Conservation (phyloP, 2,888 invertebrate genomes). For the Drosophila maculinotata region DNA sequence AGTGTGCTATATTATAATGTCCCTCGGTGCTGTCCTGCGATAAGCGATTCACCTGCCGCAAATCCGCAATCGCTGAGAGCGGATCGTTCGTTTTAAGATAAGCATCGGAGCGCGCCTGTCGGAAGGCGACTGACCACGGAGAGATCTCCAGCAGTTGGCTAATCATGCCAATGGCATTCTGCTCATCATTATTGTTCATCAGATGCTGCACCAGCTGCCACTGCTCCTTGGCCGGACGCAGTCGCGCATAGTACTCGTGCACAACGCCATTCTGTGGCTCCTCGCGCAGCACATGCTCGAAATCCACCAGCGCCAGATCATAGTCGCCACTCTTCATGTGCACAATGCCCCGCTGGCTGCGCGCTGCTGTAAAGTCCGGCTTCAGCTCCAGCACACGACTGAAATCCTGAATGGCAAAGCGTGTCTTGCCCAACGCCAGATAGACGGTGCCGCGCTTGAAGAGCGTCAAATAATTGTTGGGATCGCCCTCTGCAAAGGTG, state of each 20-base stretch:
- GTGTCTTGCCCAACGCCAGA: slow-evolving; percentile 97
- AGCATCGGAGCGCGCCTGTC: slow-evolving; percentile 94
- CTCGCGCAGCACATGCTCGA: slow-evolving; percentile 89
- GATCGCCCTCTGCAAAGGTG: slow-evolving; percentile 92
- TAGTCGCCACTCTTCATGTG: slow-evolving; percentile 95
- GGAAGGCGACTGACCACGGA: slow-evolving; percentile 94
- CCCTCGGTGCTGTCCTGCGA: slow-evolving; percentile 96
- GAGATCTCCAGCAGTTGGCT: slow-evolving; percentile 91
- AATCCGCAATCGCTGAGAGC: slow-evolving; percentile 94
- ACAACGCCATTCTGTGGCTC: slow-evolving; percentile 94
- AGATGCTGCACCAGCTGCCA: slow-evolving; percentile 89
- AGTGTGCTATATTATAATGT: slow-evolving; percentile 88
- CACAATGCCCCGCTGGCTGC: slow-evolving; percentile 93
- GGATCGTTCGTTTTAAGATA: slow-evolving; percentile 92
- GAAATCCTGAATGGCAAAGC: slow-evolving; percentile 97
- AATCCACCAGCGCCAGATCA: slow-evolving; percentile 92
- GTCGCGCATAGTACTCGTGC: slow-evolving; percentile 88
- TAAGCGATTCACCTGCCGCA: slow-evolving; percentile 95
- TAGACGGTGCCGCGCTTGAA: slow-evolving; percentile 98
- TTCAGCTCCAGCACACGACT: slow-evolving; percentile 96
- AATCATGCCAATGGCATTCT: slow-evolving; percentile 88
- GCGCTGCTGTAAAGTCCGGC: slow-evolving; percentile 96
- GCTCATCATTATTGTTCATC: slow-evolving; percentile 86
- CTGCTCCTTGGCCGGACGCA: slow-evolving; percentile 88
- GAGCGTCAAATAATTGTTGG: slow-evolving; percentile 97